A percentile compares a stretch with the other conserved stretches of the same genome.
Evolutionary conservation across 2,113 vertebrate species (phyloP).

Genomic region (Melospiza melodia): DNA sequence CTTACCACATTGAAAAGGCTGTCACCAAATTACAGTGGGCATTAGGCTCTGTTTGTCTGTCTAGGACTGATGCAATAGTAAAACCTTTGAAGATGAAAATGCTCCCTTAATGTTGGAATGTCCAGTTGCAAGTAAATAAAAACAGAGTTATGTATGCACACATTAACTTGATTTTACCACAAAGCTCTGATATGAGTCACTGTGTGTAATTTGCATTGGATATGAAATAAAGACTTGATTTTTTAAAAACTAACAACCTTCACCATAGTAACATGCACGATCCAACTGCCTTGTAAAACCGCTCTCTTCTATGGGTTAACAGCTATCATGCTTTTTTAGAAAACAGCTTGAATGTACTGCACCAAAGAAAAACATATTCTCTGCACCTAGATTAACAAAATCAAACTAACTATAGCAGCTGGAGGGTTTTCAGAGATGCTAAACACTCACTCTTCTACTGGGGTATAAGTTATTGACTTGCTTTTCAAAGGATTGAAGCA

Average conservation of each 20-base stretch:
- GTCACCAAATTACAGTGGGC: not conserved
- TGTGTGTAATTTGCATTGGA: constrained; percentile 31
- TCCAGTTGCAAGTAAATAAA: constrained; percentile 13
- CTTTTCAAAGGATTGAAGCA: constrained; percentile 57
- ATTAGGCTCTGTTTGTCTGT: not conserved
- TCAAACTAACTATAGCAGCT: constrained; percentile 57
- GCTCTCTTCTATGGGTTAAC: constrained; percentile 37
- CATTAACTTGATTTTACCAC: constrained; percentile 24
- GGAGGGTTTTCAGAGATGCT: constrained; percentile 61
- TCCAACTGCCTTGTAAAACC: constrained; percentile 21
- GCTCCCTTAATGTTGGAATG: not conserved
- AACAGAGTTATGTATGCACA: not conserved
- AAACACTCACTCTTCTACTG: constrained; percentile 15
- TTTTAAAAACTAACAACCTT: constrained; percentile 8
- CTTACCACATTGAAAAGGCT: not conserved
- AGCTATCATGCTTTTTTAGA: constrained; percentile 23
- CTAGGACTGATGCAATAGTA: not conserved
- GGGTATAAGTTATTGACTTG: constrained; percentile 57
- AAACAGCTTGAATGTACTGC: constrained; percentile 53
- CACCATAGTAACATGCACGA: constrained; percentile 55
- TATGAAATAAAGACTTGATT: constrained; percentile 38
- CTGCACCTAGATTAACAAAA: constrained; percentile 56
- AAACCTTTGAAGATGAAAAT: not conserved
- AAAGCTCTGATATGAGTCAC: constrained; percentile 26
- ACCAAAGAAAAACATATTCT: constrained; percentile 27